These are phyloP conservation scores for Coptodon bakossiorum DNA, from an alignment of 2,113 vertebrate species.

Conservation along the genomic window DNA sequence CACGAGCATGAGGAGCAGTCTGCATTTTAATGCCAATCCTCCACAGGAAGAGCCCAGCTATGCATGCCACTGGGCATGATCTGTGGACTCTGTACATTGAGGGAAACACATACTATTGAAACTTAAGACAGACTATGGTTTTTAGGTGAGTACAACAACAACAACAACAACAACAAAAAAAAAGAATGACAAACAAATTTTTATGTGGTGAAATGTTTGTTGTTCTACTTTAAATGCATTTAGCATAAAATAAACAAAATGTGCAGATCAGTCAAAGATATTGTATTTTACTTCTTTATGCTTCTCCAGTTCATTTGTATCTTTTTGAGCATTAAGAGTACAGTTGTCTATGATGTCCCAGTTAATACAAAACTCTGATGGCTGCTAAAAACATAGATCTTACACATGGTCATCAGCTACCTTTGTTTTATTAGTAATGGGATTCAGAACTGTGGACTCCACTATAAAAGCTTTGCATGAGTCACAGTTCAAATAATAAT, in stretches of 20 bases:
- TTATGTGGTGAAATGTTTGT: not conserved
- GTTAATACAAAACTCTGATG: not conserved
- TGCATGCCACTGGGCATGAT: constrained; percentile 22
- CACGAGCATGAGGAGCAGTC: constrained; percentile 50
- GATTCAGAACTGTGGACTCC: not conserved
- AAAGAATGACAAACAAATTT: not conserved
- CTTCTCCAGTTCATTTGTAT: not conserved
- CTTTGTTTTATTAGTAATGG: not conserved
- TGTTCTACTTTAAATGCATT: not conserved
- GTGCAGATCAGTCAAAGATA: not conserved
- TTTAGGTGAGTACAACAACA: not conserved
- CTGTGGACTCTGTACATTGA: constrained; percentile 17
- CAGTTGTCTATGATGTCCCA: not conserved
- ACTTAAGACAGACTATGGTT: not conserved
- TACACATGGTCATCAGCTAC: not conserved
- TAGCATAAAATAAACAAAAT: not conserved
- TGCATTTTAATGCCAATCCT: constrained; percentile 54
- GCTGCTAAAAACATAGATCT: not conserved
- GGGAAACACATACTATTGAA: not conserved
- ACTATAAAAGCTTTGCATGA: not conserved
- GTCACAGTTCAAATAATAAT: not conserved
- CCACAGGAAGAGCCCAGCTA: constrained; percentile 52
- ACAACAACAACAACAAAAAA: not conserved
- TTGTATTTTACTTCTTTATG: not conserved
- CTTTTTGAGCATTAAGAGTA: not conserved